Evolutionary conservation across 2,113 vertebrate genomes (phyloP), one percentile per base, ranked within the genome.

Genomic region (Brachyistius frenatus): DNA sequence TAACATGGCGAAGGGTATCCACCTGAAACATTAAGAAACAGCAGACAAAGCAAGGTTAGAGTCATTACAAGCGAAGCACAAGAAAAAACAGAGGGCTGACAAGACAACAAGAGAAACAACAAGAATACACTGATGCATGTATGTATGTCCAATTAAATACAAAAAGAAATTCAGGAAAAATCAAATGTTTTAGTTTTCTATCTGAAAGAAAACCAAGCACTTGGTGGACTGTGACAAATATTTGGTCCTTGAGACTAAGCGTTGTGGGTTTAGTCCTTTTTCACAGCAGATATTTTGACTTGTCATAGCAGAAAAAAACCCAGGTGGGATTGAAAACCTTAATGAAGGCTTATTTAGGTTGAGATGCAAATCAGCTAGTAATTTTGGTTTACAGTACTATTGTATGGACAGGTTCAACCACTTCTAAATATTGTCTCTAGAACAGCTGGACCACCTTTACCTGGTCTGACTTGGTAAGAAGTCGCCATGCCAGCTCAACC

Each of bases 1-100:
- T 99, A 98, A 99, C 98, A 97, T 99, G 98, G 97, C 98, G 98
- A 98, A 99, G 98, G 95, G 97, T 98, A 97, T 99, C 98, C 97
- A 99, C 98, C 98, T 99, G 96, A 94, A 97, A 96, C 88, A 95
- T 89, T 93, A 84, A 92, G 86, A 89, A 85, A 78, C 84, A 92
- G 83, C 74, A 93, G 81, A 92, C 88, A 90, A 81, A 86, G 86
- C 87, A 92, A 94, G 90, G 90, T 92, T 90, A 93, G 83, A 88
- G 87, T 70, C 79, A 73, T 75, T 47, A 61, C 69, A 37, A 76
- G 55, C 65, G 50, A 84, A 36, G 30, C 68, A 83, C 63, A 68
- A 65, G 46, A 73, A 54, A 80, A 70, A 52, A 72, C 55, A 72
- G 44, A 62, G 62, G 83, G 44, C 66, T 55, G 83, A 86, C 88